Conservation (phyloP, 1,140 invertebrate genomes). For the Kradibia gibbosae region DNA sequence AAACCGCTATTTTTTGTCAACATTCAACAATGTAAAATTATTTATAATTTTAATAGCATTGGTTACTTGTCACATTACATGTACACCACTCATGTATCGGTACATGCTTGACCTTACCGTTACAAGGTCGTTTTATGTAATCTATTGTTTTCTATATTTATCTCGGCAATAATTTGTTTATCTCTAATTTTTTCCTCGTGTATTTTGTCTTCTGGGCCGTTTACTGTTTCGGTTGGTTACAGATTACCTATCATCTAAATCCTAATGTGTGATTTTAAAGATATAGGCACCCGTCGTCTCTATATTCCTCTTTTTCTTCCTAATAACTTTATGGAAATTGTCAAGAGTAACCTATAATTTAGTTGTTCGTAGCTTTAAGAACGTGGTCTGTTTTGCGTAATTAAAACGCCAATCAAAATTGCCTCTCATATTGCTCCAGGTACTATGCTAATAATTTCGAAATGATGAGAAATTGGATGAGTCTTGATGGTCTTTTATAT, state of each 20-base stretch:
- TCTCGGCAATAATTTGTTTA: slow-evolving; percentile 25
- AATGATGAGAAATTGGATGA: background rate
- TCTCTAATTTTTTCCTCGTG: background rate
- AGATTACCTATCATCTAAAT: background rate
- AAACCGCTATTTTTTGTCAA: no score
- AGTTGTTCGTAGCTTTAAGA: background rate
- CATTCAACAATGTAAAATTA: no score
- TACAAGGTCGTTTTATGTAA: slow-evolving; percentile 1
- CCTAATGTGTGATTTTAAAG: slow-evolving; percentile 39
- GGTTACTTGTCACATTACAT: background rate
- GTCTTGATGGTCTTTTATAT: background rate
- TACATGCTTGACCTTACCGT: background rate
- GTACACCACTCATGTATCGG: slow-evolving; percentile 15
- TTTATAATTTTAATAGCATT: slow-evolving; percentile 7
- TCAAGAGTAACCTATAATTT: slow-evolving; percentile 22
- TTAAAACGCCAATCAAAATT: slow-evolving; percentile 49
- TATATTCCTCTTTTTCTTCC: slow-evolving; percentile 21
- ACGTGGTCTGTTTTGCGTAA: slow-evolving; percentile 19
- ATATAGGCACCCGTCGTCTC: slow-evolving; percentile 22
- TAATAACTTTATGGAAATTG: slow-evolving; percentile 25
- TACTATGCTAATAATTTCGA: slow-evolving; percentile 31
- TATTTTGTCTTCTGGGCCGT: background rate
- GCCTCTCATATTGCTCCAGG: background rate
- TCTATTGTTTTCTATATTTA: slow-evolving; percentile 29
- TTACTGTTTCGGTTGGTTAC: background rate